Conservation (phyloP, 2,888 invertebrate species). For the Blastobasis lacticolella region DNA sequence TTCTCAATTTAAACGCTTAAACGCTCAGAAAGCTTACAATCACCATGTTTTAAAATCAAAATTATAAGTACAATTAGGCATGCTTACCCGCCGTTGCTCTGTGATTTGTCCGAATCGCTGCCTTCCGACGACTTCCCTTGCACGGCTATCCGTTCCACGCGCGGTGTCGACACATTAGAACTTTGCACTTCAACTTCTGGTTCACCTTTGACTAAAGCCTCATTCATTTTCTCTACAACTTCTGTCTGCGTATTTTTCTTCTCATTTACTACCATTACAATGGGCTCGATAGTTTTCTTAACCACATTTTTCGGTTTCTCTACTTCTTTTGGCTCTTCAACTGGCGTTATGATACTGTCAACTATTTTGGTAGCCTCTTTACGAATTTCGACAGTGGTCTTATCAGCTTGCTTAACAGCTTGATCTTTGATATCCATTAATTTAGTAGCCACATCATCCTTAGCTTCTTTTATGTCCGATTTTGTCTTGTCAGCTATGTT, state of each 20-base stretch:
- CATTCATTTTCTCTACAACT: slow-evolving; percentile 45
- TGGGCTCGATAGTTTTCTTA: slow-evolving; percentile 53
- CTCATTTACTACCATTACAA: slow-evolving; percentile 59
- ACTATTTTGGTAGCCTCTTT: slow-evolving; percentile 59
- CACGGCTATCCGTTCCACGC: slow-evolving; percentile 33
- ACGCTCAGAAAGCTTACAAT: too few relatives aligned
- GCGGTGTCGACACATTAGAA: slow-evolving; percentile 67
- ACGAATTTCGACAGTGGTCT: slow-evolving; percentile 44
- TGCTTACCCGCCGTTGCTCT: slow-evolving; percentile 65
- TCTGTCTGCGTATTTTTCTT: slow-evolving; percentile 35
- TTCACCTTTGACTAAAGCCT: slow-evolving; percentile 70
- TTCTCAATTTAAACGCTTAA: too few relatives aligned
- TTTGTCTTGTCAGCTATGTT: slow-evolving; percentile 39
- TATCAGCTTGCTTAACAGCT: slow-evolving; percentile 40
- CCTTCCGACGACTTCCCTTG: slow-evolving; percentile 42
- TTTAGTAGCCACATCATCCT: slow-evolving; percentile 38
- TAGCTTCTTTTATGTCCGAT: slow-evolving; percentile 35
- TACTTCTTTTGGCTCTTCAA: slow-evolving; percentile 49
- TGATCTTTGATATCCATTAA: slow-evolving; percentile 41
- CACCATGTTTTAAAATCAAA: too few relatives aligned
- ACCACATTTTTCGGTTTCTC: slow-evolving; percentile 28
- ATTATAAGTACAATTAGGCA: too few relatives aligned
- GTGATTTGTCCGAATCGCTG: slow-evolving; percentile 53
- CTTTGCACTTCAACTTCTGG: slow-evolving; percentile 76
- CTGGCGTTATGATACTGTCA: slow-evolving; percentile 63